These are phyloP conservation scores for Tenualosa thibaudeaui DNA, from an alignment of 2,797 vertebrate species.

Conservation along the genomic window DNA sequence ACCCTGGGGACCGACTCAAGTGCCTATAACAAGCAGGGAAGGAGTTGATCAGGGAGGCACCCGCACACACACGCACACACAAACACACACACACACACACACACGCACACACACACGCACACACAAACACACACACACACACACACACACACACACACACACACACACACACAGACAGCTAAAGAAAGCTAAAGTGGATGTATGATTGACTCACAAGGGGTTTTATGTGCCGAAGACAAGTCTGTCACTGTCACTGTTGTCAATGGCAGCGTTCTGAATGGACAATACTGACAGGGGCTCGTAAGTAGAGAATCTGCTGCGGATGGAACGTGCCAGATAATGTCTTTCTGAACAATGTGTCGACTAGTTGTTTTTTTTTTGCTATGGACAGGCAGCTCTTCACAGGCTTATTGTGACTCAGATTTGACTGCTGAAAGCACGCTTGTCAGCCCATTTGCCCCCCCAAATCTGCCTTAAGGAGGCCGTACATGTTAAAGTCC, in stretches of 20 bases:
- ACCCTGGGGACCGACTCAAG: background rate
- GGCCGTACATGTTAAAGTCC: background rate
- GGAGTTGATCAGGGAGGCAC: background rate
- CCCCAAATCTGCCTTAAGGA: background rate
- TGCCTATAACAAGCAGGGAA: background rate
- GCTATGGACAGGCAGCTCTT: background rate
- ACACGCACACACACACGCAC: background rate
- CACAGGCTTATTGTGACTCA: background rate
- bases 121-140: slow-evolving; percentile 1
- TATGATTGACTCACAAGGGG: background rate
- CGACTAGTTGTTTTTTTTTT: background rate
- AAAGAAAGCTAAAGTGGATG: slow-evolving; percentile 2
- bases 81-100: background rate
- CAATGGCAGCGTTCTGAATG: background rate
- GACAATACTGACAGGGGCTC: background rate
- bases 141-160: background rate
- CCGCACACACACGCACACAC: background rate
- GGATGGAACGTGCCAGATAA: background rate
- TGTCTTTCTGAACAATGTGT: background rate
- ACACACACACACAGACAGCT: background rate
- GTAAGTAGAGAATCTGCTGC: background rate
- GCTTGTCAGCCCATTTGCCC: background rate
- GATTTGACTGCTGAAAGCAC: slow-evolving; percentile 6
- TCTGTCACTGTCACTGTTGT: background rate
- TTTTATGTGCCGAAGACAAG: background rate